Base-by-base conservation (phyloP, 1,140 invertebrate species). In the Eriosoma lanigerum region DNA sequence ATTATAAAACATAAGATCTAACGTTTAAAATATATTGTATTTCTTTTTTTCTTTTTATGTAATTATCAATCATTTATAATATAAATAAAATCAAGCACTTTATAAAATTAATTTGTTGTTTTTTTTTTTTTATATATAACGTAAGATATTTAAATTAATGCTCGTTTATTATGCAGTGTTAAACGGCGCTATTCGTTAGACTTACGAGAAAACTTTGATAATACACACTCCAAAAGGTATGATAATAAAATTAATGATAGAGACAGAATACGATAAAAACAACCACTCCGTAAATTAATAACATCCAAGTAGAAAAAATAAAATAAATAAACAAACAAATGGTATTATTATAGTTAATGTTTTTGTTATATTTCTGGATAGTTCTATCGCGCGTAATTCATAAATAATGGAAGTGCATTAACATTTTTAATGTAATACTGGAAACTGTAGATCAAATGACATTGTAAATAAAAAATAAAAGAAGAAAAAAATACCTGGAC, bases 381-480 rank as follows among this genome's bases (percentile, higher is more conserved):
- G 52, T 58, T 54, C 52, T 75, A 58, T 58, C 52, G 21, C 72
- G 52, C 32, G 52, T 75, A 75, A 58, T 75, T 75, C 52, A 75
- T 75, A 75, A 75, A 75, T 75, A 75, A 75, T 75, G 72, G 52
- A 58, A 38, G 52, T 58, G 52, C 72, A 75, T 75, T 75, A 75
- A 58, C 72, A 75, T 75, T 75, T n/a, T 44, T 75, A 75, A 75
- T 56, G 52, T 38, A 75, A 75, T 58, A 29, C 26, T 58, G 72
- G 32, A 58, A 75, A 75, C 52, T n/a, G 32, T 75, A 75, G 72
- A 75, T 75, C 72, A 75, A 75, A 75, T 75, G n/a, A 75, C 24
- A 56, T 29, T 9, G 50, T 75, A 8, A n/a, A 26, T 19, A 24
- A 44, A 38, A 38, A 38, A 38, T 38, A 38, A 38, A 4, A 38